These are phyloP conservation scores for Sclerodermus sp. DNA, from an alignment of 2,888 invertebrate genomes.

Conservation along the genomic window DNA sequence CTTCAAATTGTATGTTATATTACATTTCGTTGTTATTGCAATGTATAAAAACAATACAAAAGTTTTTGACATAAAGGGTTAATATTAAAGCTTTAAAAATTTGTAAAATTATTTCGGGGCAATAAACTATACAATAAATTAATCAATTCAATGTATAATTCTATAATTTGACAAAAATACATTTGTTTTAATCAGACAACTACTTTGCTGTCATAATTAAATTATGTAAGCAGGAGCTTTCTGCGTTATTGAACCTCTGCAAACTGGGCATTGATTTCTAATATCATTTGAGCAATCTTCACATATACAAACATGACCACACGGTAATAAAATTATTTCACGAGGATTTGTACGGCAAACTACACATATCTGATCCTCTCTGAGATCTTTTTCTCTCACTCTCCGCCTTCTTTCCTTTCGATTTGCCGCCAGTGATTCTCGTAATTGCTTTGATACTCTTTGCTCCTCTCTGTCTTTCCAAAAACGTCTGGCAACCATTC, in stretches of 20 bases:
- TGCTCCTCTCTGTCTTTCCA: conserved; percentile 63
- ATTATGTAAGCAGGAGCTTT: conserved; percentile 78
- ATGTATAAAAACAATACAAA: not conserved
- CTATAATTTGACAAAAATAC: conserved; percentile 3
- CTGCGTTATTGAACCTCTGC: conserved; percentile 70
- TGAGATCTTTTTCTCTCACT: conserved; percentile 66
- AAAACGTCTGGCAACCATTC: conserved; percentile 59
- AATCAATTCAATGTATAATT: conserved; percentile 19
- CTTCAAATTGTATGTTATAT: not conserved
- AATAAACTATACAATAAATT: conserved; percentile 8
- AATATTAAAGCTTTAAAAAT: not conserved
- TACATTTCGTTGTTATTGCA: not conserved
- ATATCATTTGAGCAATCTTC: conserved; percentile 80
- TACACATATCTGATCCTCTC: conserved; percentile 73
- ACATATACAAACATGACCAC: conserved; percentile 89
- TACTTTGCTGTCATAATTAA: conserved; percentile 41
- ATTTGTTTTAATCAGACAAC: not conserved
- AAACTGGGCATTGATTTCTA: conserved; percentile 75
- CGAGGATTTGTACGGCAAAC: conserved; percentile 85
- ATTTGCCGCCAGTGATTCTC: conserved; percentile 63
- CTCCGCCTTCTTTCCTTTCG: conserved; percentile 69
- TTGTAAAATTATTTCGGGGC: not conserved
- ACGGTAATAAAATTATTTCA: conserved; percentile 84
- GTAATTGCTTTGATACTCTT: conserved; percentile 61
- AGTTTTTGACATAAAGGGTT: too few species aligned